Conservation (phyloP, 2,888 invertebrate species). For the Arenicola marina region DNA sequence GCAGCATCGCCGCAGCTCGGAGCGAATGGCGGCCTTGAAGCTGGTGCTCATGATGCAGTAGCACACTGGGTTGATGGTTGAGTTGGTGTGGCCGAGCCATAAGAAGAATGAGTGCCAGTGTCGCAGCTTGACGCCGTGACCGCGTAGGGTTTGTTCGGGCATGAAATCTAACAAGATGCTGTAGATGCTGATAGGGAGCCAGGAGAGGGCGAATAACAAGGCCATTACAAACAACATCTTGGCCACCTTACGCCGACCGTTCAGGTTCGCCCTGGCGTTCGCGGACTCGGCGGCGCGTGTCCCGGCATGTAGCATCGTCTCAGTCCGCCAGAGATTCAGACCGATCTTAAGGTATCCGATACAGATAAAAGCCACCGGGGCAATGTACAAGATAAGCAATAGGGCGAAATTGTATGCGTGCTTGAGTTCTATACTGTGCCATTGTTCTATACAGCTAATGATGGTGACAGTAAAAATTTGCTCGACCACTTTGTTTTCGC, state of each 20-base stretch:
- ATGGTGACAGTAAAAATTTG: constrained; percentile 14
- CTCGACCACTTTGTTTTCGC: constrained; percentile 15
- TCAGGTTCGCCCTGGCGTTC: constrained; percentile 15
- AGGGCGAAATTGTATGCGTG: constrained; percentile 28
- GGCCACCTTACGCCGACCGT: constrained; percentile 27
- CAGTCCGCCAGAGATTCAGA: constrained; percentile 20
- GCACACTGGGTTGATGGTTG: constrained; percentile 49
- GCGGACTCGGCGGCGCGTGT: constrained; percentile 16
- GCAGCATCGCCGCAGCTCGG: constrained; percentile 18
- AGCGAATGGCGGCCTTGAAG: constrained; percentile 42
- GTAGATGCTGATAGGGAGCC: constrained; percentile 27
- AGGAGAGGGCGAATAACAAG: constrained; percentile 29
- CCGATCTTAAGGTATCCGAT: constrained; percentile 27
- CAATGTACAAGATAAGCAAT: constrained; percentile 20
- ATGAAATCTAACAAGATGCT: constrained; percentile 20
- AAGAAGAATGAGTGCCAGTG: constrained; percentile 18
- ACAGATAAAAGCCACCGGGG: constrained; percentile 24
- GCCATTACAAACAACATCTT: constrained; percentile 32
- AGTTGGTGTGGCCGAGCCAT: constrained; percentile 45
- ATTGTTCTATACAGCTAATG: constrained; percentile 17
- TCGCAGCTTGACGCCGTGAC: constrained; percentile 11
- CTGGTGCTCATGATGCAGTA: constrained; percentile 49
- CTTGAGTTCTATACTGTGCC: constrained; percentile 14
- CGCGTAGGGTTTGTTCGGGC: constrained; percentile 1
- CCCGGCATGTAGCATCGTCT: constrained; percentile 19